Evolutionary conservation across 2,113 vertebrate genomes (phyloP).

Genomic region (Alouatta palliata): DNA sequence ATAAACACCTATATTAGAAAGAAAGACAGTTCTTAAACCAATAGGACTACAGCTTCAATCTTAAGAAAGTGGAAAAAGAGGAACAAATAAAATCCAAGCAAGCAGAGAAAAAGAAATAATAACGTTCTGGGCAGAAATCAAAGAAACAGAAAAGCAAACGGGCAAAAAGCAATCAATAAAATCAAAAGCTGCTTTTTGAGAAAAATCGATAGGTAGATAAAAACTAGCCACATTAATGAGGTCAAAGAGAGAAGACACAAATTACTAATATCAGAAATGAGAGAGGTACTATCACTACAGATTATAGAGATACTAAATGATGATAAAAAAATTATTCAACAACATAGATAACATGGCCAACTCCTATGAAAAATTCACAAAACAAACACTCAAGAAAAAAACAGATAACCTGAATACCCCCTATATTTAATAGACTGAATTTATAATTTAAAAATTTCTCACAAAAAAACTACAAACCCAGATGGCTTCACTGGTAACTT

Average conservation of each 20-base stretch:
- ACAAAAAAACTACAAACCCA: neutral
- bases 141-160: neutral
- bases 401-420: neutral
- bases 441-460: neutral
- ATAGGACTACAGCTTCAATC: neutral
- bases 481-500: neutral
- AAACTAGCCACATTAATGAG: neutral
- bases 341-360: neutral
- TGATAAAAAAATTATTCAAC: neutral
- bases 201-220: neutral
- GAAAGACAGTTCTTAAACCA: neutral
- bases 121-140: neutral
- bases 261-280: neutral
- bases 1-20: neutral
- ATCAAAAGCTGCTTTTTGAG: neutral
- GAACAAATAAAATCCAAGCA: neutral
- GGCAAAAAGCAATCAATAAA: neutral
- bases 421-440: neutral
- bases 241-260: neutral
- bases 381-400: neutral
- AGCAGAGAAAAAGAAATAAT: neutral
- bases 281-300: neutral
- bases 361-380: neutral
- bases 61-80: neutral
- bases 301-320: neutral